Evolutionary conservation across 1,140 invertebrate genomes (phyloP), one percentile per base, ranked within the genome.

Genomic region (Nasonia vitripennis): DNA sequence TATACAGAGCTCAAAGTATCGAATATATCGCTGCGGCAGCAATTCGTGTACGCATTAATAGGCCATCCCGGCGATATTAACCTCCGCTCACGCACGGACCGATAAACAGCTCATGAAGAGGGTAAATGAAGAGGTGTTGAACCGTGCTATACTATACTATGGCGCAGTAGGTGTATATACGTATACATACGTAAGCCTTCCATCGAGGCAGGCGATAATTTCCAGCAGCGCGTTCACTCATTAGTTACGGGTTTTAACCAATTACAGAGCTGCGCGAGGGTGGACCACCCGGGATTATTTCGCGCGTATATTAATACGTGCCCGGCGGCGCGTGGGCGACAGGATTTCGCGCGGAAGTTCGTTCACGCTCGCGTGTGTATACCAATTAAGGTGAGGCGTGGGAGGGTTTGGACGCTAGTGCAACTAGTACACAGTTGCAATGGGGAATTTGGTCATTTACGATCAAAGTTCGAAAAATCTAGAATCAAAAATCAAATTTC

Each of bases 201-300:
- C 55, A 62, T 62, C 55, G 17, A n/a, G 2, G 55, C 14, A 17
- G 55, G 20, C 17, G 55, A 62, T 62, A 62, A 62, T 62, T 62
- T 62, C 3, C 55, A 62, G 55, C 17, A 62, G 55, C 17, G 55
- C 55, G 20, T 62, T 62, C 55, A 62, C 55, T 62, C 55, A 62
- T 62, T 62, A 62, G 55, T 62, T 62, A 62, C 55, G 55, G 55
- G 55, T 62, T 62, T 62, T 62, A 62, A n/a, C 55, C 55, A 62
- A 62, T n/a, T n/a, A 62, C 17, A 7, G 14, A n/a, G 20, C 55
- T 37, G 4, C 55, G 34, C 55, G 5, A n/a, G 55, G 55, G 55
- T 62, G 55, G 55, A 62, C 55, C 17, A 62, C 55, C 20, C 55
- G 20, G 55, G 55, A 62, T 62, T 62, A 62, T 62, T 62, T 62